Base-by-base conservation (phyloP, 30 jellyfish, hydroid and myxozoan genomes). In the Hydractinia symbiolongicarpus region DNA sequence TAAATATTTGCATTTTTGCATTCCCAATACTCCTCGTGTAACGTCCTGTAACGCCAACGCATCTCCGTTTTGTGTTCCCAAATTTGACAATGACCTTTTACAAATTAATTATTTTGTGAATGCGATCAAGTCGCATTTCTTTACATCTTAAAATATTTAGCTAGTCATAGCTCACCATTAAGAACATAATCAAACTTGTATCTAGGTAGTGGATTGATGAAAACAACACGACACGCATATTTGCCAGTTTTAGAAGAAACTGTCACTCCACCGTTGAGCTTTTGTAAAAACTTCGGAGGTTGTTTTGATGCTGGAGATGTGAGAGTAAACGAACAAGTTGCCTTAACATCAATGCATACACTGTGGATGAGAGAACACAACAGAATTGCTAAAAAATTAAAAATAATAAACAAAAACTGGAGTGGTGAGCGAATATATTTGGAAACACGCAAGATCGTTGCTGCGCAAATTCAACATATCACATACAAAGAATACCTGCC, bases 251-350 rank as follows among this genome's bases (percentile, higher is more conserved):
- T 82, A 40, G 81, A 85, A 10, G 79, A 62, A 19, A 87, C 61
- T 55, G 69, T 75, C 56, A 88, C 79, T 67, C 90, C 96, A 8
- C 96, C 96, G 15, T 61, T 82, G 51, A 88, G 88, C 21, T 88
- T 88, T 66, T 88, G 96, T 80, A 49, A 76, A 61, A 73, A 83
- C 72, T 88, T 88, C 78, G 96, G 96, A 14, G 96, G 96, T 5
- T 88, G 96, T 67, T 88, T 88, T 55, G 90, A 87, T 64, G 96
- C 96, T 51, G 96, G 96, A 11, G 96, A 88, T 66, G 88, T 85
- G 19, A 86, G 96, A 5, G 96, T 88, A 11, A 88, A 88, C 76
- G 96, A 88, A 64, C 96, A 88, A 70, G 64, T 88, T 11, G 83
- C 73, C 3, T 85, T 88, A 49, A 90, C 96, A 4, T 83, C 96